Evolutionary conservation across 1,140 invertebrate genomes (phyloP).

Genomic region (Ladona fulva): DNA sequence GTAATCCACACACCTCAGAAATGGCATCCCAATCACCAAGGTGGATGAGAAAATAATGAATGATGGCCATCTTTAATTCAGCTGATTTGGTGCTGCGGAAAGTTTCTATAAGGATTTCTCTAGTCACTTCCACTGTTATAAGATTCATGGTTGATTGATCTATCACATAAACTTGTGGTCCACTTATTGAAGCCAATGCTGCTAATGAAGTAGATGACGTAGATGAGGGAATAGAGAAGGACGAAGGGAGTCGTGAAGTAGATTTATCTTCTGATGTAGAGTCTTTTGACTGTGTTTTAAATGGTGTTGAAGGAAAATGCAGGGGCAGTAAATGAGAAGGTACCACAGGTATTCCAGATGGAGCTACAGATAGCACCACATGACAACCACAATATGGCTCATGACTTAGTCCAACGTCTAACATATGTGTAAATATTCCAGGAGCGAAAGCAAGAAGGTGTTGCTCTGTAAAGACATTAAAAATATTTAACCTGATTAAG

Average conservation of each 20-base stretch:
- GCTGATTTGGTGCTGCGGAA: conserved; percentile 54
- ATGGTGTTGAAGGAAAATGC: conserved; percentile 24
- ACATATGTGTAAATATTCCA: conserved; percentile 64
- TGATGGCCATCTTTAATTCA: conserved; percentile 60
- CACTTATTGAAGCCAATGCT: background rate
- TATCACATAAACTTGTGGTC: conserved; percentile 34
- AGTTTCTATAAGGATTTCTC: conserved; percentile 51
- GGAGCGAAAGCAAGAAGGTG: conserved; percentile 68
- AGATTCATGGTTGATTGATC: conserved; percentile 61
- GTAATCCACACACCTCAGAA: conserved; percentile 45
- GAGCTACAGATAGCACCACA: conserved; percentile 39
- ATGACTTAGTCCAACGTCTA: conserved; percentile 69
- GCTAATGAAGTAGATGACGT: background rate
- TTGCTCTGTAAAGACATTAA: conserved; percentile 43
- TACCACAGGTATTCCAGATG: conserved; percentile 33
- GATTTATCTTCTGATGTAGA: background rate
- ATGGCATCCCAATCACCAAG: conserved; percentile 58
- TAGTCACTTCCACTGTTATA: conserved; percentile 50
- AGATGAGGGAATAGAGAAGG: background rate
- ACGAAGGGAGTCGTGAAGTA: background rate
- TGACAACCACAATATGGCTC: conserved; percentile 61
- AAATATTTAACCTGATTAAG: background rate
- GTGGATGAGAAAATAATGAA: conserved; percentile 71
- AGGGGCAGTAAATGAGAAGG: conserved; percentile 55
- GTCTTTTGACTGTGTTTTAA: background rate